These are phyloP conservation scores for Heteromyza rotundicornis DNA, from an alignment of 2,888 invertebrate genomes.

Conservation along the genomic window DNA sequence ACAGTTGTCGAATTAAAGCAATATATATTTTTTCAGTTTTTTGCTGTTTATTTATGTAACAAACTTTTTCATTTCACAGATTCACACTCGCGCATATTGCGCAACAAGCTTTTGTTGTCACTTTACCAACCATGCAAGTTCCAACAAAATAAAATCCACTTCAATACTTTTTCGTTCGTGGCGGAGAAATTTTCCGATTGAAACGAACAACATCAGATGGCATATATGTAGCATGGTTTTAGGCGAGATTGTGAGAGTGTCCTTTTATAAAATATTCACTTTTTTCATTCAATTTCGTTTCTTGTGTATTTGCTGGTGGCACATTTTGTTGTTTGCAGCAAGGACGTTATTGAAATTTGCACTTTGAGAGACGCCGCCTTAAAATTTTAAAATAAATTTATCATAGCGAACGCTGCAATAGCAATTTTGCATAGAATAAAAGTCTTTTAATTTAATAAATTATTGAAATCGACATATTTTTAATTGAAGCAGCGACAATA, in stretches of 20 bases:
- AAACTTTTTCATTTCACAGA: slow-evolving; percentile 41
- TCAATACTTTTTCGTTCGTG: slow-evolving; percentile 48
- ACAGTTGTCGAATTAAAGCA: no score
- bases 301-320: not conserved
- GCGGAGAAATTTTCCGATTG: no score
- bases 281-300: slow-evolving; percentile 6
- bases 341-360: slow-evolving; percentile 7
- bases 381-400: not conserved
- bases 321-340: not conserved
- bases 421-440: no score
- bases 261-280: not conserved
- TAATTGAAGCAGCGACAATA: no score
- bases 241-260: slow-evolving; percentile 44
- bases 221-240: slow-evolving; percentile 55
- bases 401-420: no score
- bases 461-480: no score
- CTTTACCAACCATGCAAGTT: slow-evolving; percentile 41
- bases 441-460: no score
- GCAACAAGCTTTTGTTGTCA: slow-evolving; percentile 52
- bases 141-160: slow-evolving; percentile 44
- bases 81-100: slow-evolving; percentile 35
- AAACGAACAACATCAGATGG: no score
- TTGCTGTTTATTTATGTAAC: slow-evolving; percentile 13
- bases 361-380: not conserved
- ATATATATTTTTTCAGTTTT: slow-evolving; percentile 26